Conservation (phyloP, 2,113 vertebrate species). For the zebrafish (Danio rerio) region GRCz12tu NC_133189.1:1628501-1629000, state of each 20-base stretch:
- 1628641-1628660: background rate
- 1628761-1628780: constrained; percentile 96
- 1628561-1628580: no score
- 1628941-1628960: no score
- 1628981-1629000: no score
- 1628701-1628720: constrained; percentile 96
- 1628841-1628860: constrained; percentile 91
- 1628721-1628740: constrained; percentile 92
- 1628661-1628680: constrained; percentile 68
- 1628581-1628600: no score
- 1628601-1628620: no score
- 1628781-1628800: constrained; percentile 94
- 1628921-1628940: no score
- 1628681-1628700: constrained; percentile 77
- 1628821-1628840: constrained; percentile 98
- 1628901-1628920: constrained; percentile 51
- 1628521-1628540: no score
- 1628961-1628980: no score
- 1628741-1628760: constrained; percentile 87
- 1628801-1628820: constrained; percentile 97
- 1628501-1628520: no score
- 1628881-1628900: constrained; percentile 96
- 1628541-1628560: no score
- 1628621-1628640: background rate
- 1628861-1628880: constrained; percentile 97